phyloP scores from a whole-genome alignment of 2,113 vertebrate species.

The Polypterus bichir region DNA sequence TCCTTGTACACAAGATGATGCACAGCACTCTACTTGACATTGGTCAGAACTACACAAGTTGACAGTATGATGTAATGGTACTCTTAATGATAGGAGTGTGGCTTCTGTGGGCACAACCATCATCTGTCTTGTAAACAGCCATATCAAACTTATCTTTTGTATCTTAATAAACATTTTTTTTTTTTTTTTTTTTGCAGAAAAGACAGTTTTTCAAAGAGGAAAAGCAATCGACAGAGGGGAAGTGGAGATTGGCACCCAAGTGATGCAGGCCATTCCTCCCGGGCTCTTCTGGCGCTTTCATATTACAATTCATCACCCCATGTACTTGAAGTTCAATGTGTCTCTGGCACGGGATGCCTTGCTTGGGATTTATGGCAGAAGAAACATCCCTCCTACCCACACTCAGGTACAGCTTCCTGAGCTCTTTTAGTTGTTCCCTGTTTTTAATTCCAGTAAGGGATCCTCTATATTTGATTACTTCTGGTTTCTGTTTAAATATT shows the following conservation, averaged over 20 bases:
- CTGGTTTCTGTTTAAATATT: too few relatives aligned
- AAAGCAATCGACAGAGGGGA: constrained; percentile 85
- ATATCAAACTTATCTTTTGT: too few relatives aligned
- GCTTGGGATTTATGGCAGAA: constrained; percentile 89
- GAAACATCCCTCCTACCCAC: constrained; percentile 93
- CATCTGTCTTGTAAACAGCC: too few relatives aligned
- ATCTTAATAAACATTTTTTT: background rate
- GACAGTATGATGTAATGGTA: too few relatives aligned
- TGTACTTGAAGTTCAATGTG: constrained; percentile 94
- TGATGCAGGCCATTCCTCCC: constrained; percentile 84
- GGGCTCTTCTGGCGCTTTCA: constrained; percentile 96
- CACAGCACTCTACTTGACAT: too few relatives aligned
- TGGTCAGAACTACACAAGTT: too few relatives aligned
- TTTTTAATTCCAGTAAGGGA: too few relatives aligned
- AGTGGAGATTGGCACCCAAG: constrained; percentile 78
- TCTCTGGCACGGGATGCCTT: constrained; percentile 85
- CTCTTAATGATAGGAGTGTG: background rate
- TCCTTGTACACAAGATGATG: too few relatives aligned
- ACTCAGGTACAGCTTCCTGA: constrained; percentile 69
- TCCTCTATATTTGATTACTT: too few relatives aligned
- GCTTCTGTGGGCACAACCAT: background rate
- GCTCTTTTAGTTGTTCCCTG: background rate
- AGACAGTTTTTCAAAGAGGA: constrained; percentile 69
- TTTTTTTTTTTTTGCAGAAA: constrained; percentile 32
- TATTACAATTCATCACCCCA: constrained; percentile 83